Percentiles rank a stretch among this genome's conserved stretches.
phyloP scores from a whole-genome alignment of 2,888 invertebrate genomes.

The Epirrhoe tristata region DNA sequence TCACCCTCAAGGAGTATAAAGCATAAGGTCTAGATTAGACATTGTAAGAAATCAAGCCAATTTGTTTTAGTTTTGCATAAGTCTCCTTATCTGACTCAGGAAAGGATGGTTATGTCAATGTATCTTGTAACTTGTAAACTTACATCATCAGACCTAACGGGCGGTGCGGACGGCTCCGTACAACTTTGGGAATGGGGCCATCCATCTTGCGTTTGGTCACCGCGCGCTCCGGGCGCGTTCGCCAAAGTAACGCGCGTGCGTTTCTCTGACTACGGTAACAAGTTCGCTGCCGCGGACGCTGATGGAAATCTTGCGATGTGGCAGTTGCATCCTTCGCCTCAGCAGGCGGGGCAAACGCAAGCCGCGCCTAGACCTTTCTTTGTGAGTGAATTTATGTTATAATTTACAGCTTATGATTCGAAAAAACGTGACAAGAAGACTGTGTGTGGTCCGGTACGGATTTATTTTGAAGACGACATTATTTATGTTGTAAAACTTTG shows the following conservation, averaged over 20 bases:
- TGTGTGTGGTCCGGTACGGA: no score
- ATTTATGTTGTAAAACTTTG: no score
- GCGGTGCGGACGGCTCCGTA: conserved; percentile 98
- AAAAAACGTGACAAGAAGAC: no score
- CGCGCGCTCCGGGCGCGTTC: conserved; percentile 96
- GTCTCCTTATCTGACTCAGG: no score
- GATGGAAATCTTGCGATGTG: conserved; percentile 98
- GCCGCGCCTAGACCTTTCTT: conserved; percentile 91
- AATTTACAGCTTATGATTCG: no score
- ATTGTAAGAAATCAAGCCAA: no score
- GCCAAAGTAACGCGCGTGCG: conserved; percentile 98
- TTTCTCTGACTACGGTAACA: conserved; percentile 98
- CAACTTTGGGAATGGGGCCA: conserved; percentile 99
- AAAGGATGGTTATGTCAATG: no score
- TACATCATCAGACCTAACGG: conserved; percentile 90
- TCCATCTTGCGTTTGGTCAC: conserved; percentile 94
- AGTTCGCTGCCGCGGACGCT: conserved; percentile 98
- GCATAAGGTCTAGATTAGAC: no score
- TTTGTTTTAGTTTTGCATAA: no score
- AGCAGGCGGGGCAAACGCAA: conserved; percentile 84
- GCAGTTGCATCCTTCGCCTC: conserved; percentile 91
- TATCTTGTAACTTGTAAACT: no score
- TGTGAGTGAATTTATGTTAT: conserved; percentile 83
- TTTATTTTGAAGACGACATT: no score
- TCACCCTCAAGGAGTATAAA: no score